Evolutionary conservation across 1,140 invertebrate genomes (phyloP), one percentile per base, ranked within the genome.

Genomic region (Cepaea nemoralis): DNA sequence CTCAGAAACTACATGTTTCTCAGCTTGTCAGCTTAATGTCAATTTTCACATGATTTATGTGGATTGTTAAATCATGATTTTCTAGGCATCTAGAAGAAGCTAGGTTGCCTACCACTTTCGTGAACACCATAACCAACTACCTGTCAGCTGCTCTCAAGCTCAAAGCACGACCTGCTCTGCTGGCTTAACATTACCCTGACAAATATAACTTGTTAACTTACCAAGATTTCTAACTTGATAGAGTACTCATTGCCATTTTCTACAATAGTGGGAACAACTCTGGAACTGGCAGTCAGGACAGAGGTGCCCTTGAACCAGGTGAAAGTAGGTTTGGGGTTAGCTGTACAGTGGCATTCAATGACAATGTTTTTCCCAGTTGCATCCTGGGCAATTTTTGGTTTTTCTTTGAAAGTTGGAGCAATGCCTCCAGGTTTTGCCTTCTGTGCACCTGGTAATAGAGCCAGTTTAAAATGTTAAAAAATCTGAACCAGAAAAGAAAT

Each of bases 381-480:
- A 16, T 90, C 89, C 93, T 99, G 97, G 92, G 95, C 94, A 90
- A 98, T 98, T 88, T 97, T 94, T 48, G 98, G 97, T 92, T 97
- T 94, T 93, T 98, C 97, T 86, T 96, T 98, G 93, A 99, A 99
- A 76, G 96, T 97, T 77, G 97, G 97, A 92, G 97, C 97, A 90
- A 97, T 95, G 88, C 96, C 96, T 89, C 95, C 96, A 66, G 83
- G 80, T 27, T 77, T 42, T 27, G 83, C 70, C 45, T 87, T 82
- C 31, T 84, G 76, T 14, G 82, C 84, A 35, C 82, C 83, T 83
- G 70, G 22, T 70, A 71, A 67, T 2, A 78, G n/a, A 10, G 2
- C 50, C 3, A 19, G 2, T 55, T 8, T 8, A 55, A 14, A 55
- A 45, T 45, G 8, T 3, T 55, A n/a, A n/a, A n/a, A n/a, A 55